Conservation (phyloP, 2,888 invertebrate genomes). For the Blastobasis lacticolella region DNA sequence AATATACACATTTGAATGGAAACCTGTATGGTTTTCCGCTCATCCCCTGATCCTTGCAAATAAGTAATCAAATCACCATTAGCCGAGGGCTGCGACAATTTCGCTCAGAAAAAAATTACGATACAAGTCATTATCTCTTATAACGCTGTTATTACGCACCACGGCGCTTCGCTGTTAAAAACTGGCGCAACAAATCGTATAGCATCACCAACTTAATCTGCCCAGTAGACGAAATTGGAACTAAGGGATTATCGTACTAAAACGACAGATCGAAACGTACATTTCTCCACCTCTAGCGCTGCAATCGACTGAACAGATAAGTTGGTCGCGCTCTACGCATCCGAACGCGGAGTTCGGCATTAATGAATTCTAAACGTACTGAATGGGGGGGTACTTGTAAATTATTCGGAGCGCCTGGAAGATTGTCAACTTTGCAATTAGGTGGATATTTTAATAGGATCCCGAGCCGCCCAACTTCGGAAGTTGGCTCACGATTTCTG, state of each 20-base stretch:
- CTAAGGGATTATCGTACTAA: too few species aligned
- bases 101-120: too few species aligned
- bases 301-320: neutral
- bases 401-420: conserved; percentile 18
- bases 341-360: too few species aligned
- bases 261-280: neutral
- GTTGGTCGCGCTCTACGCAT: too few species aligned
- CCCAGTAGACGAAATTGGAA: neutral
- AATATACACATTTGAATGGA: too few species aligned
- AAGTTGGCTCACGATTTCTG: neutral
- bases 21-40: too few species aligned
- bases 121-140: neutral
- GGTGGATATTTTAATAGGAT: conserved; percentile 22
- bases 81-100: too few species aligned
- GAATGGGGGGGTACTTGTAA: conserved; percentile 8
- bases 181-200: neutral
- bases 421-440: conserved; percentile 41
- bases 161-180: neutral
- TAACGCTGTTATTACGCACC: neutral
- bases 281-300: neutral
- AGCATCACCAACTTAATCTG: neutral
- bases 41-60: too few species aligned
- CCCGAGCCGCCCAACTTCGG: conserved; percentile 4
- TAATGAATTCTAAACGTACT: neutral
- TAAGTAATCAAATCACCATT: too few species aligned